Evolutionary conservation across 2,888 invertebrate species (phyloP), one percentile per base, ranked within the genome.

Genomic region (Acrobasis consociella): DNA sequence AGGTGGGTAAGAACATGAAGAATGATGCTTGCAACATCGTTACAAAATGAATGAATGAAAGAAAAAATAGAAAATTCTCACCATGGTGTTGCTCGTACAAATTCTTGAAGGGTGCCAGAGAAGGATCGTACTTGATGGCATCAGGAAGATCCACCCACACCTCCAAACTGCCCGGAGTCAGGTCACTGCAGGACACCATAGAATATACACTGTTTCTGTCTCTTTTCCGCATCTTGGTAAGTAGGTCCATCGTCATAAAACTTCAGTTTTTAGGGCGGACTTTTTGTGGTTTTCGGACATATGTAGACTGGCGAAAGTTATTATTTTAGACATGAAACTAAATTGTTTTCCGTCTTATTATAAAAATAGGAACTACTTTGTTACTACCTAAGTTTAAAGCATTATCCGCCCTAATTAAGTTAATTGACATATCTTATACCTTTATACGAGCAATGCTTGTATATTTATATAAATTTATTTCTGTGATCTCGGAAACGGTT

Each of bases 121-220:
- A 93, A 0, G 95, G 95, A 81, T 95, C 95, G 70, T 93, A 91
- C 65, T 95, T 94, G 77, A 95, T 94, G 67, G 93, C 93, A 65
- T 94, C 94, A 0, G 95, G 95, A 3, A 95, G 80, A 58, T 94
- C 93, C 60, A 94, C 85, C 95, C 95, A 95, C 22, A 95, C 93
- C 69, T 94, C 94, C 66, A 95, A 73, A 17, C 94, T 93, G 37
- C 94, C 94, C 9, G 94, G 94, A 0, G 94, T 94, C 58, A 94
- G 87, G 73, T 94, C 94, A 80, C 92, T 93, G 77, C 87, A 89
- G 65, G 93, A 88, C 62, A 91, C 86, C 81, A 91, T 73, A 72
- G 90, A 91, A 71, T 90, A 91, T n/a, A 86, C 72, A 79, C 88
- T 90, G 46, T 72, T 78, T 17, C 66, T 75, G 53, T 78, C 67